A percentile compares a stretch with the other conserved stretches of the same genome.
Evolutionary conservation across 1,140 invertebrate species (phyloP).

Genomic region (Leptinotarsa defecta): DNA sequence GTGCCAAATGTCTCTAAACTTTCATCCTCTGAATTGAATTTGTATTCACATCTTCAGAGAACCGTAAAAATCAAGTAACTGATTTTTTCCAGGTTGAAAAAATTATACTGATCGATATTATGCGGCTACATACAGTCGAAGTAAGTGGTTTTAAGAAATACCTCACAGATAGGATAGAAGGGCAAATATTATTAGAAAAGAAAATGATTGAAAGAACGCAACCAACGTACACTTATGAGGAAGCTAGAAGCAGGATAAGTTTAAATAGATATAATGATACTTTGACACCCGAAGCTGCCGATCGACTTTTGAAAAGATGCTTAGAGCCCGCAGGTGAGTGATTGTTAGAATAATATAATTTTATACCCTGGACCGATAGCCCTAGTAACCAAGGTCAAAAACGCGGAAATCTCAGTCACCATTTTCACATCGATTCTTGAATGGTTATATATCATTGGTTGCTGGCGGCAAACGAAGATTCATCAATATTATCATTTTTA

Average conservation of each 20-base stretch:
- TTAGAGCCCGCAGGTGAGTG: neutral
- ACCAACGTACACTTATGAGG: conserved; percentile 59
- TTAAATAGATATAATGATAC: neutral
- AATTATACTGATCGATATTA: conserved; percentile 61
- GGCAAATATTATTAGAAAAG: conserved; percentile 43
- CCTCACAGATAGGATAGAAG: conserved; percentile 48
- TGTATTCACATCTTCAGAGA: neutral
- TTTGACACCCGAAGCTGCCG: conserved; percentile 7
- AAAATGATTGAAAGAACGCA: conserved; percentile 44
- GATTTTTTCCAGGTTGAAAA: conserved; percentile 53
- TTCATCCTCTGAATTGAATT: neutral
- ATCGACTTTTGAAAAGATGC: conserved; percentile 37
- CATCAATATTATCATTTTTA: neutral
- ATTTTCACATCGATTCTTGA: too few relatives aligned
- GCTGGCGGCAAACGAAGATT: too few relatives aligned
- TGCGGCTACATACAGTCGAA: conserved; percentile 50
- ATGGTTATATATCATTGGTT: too few relatives aligned
- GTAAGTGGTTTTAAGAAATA: conserved; percentile 45
- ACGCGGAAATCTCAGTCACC: too few relatives aligned
- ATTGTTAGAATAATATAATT: too few relatives aligned
- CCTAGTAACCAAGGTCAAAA: too few relatives aligned
- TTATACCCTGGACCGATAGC: too few relatives aligned
- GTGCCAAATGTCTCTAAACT: conserved; percentile 21
- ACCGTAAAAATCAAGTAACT: neutral
- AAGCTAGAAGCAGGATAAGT: conserved; percentile 55